Percentiles rank a stretch among this genome's conserved stretches.
Evolutionary conservation across 2,113 vertebrate species (phyloP).

Genomic region (Chitala chitala): DNA sequence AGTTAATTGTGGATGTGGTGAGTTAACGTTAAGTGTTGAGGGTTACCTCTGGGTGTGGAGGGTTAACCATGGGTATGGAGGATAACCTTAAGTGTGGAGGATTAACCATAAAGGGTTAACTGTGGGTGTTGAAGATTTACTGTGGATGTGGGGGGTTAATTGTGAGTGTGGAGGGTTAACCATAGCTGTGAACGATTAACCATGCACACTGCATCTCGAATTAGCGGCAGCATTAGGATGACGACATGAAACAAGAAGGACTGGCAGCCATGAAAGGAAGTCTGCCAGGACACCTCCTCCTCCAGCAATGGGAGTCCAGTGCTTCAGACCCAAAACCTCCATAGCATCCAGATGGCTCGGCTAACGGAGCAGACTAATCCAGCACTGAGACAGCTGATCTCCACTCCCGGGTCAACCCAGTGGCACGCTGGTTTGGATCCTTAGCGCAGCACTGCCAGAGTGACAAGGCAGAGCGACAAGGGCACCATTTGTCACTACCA

Average conservation of each 20-base stretch:
- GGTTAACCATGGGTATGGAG: no score
- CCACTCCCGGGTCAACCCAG: conserved; percentile 12
- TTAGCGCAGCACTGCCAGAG: background rate
- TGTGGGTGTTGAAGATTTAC: no score
- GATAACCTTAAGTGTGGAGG: no score
- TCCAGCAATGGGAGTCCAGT: background rate
- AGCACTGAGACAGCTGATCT: conserved; percentile 43
- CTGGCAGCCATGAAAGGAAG: conserved; percentile 3
- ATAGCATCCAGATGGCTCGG: conserved; percentile 48
- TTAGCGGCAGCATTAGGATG: background rate
- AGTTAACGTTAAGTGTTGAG: no score
- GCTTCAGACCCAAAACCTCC: conserved; percentile 7
- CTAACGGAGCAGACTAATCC: conserved; percentile 38
- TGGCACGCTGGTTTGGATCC: background rate
- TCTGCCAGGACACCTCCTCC: no score
- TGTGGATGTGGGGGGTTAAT: no score
- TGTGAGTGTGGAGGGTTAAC: no score
- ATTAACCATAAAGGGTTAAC: no score
- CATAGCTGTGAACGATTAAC: background rate
- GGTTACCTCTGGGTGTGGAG: no score
- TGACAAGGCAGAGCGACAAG: conserved; percentile 1
- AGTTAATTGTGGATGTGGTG: no score
- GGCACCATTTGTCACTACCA: conserved; percentile 7
- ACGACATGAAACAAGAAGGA: conserved; percentile 2
- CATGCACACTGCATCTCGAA: background rate